Conservation (phyloP, 2,888 invertebrate species). For the Allygus modestus region DNA sequence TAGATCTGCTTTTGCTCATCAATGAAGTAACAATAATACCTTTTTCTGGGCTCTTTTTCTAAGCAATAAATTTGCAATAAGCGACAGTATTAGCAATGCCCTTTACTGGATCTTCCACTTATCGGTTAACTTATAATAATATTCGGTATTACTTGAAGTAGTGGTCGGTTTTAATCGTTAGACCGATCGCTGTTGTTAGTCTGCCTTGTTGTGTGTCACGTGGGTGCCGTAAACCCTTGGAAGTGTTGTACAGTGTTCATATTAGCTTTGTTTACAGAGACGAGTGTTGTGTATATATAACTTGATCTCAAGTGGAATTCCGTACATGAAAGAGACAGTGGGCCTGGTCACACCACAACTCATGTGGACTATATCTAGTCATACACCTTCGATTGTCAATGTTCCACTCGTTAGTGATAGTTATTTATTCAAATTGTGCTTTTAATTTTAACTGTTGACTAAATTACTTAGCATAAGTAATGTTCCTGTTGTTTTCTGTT, state of each 20-base stretch:
- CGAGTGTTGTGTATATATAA: constrained; percentile 67
- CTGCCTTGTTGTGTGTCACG: constrained; percentile 55
- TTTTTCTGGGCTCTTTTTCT: constrained; percentile 63
- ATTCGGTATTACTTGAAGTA: constrained; percentile 19
- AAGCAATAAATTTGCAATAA: constrained; percentile 70
- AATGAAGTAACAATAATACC: constrained; percentile 59
- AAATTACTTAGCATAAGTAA: constrained; percentile 66
- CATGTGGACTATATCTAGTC: constrained; percentile 66
- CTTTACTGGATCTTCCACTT: constrained; percentile 69
- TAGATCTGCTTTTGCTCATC: constrained; percentile 64
- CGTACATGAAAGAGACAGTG: constrained; percentile 54
- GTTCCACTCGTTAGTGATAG: constrained; percentile 65
- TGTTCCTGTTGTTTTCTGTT: constrained; percentile 63
- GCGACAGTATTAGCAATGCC: constrained; percentile 70
- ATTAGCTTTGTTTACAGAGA: constrained; percentile 48
- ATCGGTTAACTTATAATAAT: constrained; percentile 58
- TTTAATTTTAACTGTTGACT: constrained; percentile 65
- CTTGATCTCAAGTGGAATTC: constrained; percentile 69
- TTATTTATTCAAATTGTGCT: constrained; percentile 63
- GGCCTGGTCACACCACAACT: constrained; percentile 57
- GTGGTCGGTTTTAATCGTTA: not conserved
- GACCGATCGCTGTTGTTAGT: constrained; percentile 45
- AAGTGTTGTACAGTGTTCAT: constrained; percentile 60
- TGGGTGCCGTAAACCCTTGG: constrained; percentile 29
- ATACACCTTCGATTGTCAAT: constrained; percentile 65